phyloP scores from a whole-genome alignment of 2,113 vertebrate genomes.

The Epinephelus fuscoguttatus region DNA sequence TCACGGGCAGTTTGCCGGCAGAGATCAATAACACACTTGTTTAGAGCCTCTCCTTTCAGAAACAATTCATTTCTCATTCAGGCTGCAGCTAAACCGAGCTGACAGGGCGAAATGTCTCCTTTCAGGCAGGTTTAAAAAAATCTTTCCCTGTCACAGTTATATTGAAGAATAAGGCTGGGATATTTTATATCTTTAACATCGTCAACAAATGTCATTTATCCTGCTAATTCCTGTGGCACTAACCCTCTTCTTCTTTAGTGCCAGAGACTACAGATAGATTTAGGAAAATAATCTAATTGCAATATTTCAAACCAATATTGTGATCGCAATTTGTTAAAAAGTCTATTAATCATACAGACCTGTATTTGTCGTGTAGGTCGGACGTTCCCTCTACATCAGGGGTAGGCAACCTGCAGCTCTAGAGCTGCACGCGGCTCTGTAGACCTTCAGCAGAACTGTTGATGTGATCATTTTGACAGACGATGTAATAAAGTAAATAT shows the following conservation, averaged over 20 bases:
- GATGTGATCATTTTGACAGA: no score
- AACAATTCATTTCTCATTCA: constrained; percentile 1
- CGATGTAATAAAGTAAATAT: no score
- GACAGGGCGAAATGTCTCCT: background rate
- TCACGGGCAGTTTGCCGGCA: constrained; percentile 22
- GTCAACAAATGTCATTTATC: background rate
- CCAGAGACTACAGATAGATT: background rate
- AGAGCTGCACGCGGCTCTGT: no score
- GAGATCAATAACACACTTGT: constrained; percentile 26
- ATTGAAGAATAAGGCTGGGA: background rate
- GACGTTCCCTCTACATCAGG: background rate
- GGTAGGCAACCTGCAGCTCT: no score
- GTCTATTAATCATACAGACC: background rate
- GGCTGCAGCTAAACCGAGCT: constrained; percentile 5
- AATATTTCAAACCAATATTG: background rate
- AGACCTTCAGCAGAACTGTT: no score
- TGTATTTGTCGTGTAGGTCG: background rate
- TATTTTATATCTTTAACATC: background rate
- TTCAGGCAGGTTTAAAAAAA: background rate
- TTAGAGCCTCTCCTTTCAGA: constrained; percentile 14
- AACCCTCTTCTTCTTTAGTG: background rate
- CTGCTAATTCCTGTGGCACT: background rate
- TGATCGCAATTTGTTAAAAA: background rate
- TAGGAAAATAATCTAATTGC: background rate
- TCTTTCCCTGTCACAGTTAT: background rate